Evolutionary conservation across 1,140 invertebrate genomes (phyloP), one percentile per base, ranked within the genome.

Genomic region (Glomeris maerens): DNA sequence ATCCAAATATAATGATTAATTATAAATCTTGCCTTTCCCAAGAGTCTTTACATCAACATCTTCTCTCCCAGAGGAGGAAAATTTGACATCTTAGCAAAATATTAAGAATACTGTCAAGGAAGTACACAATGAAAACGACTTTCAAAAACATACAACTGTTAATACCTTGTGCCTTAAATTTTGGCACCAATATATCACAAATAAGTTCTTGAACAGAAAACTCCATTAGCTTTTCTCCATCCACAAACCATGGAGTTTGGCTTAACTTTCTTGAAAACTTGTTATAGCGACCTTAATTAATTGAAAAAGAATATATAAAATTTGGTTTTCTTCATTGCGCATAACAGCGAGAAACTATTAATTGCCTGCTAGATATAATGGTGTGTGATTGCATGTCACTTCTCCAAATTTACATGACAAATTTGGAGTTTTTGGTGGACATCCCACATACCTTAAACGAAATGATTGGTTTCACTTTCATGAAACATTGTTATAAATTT

Each of bases 181-280:
- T 74, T 26, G 64, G 74, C 58, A 60, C 74, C 60, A 59, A 68
- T 62, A 39, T 65, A 44, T 74, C 69, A 59, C 81, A 81, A 41
- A 97, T 81, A 17, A 91, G 73, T 67, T 97, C 92, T 69, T 96
- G 84, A 1, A 97, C 84, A 1, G 91, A 96, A 22, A 78, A 77
- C 55, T 84, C 80, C 67, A 84, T 78, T 55, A 83, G 80, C 50
- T 81, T 74, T 54, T 78, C 74, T 0, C 88, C 89, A 57, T 87
- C 77, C 39, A 95, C 69, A 22, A 94, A 64, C 92, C 93, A 98
- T 0, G 92, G 91, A 0, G 91, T 94, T 71, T 98, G 94, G 48
- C 85, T 83, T 4, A 98, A 65, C 53, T 78, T 72, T 45, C 93
- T 73, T 17, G 83, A 87, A 60, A 81, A 79, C 67, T 98, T 98